phyloP scores from a whole-genome alignment of 1,140 invertebrate genomes.

The Drosophila sp. region DNA sequence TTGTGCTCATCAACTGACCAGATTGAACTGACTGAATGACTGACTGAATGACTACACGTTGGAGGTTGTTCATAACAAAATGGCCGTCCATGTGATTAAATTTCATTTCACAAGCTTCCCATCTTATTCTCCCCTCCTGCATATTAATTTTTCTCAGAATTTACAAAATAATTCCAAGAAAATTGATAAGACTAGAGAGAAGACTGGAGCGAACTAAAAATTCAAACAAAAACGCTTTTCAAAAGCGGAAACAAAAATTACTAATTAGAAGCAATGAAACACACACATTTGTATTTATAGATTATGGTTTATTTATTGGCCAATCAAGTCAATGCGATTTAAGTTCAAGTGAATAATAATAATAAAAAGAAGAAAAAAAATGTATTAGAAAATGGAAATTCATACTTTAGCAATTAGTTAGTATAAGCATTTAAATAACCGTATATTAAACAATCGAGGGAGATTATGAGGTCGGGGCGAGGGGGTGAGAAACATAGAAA shows the following conservation, averaged over 20 bases:
- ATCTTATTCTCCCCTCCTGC: no score
- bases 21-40: background rate
- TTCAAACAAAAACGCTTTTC: background rate
- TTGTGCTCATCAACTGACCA: conserved; percentile 39
- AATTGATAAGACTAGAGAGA: no score
- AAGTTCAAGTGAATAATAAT: background rate
- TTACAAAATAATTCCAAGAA: no score
- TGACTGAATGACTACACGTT: no score
- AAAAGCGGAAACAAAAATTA: background rate
- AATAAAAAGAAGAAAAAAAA: background rate
- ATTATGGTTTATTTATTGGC: conserved; percentile 1
- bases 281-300: background rate
- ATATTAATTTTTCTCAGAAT: no score
- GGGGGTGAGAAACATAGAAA: no score
- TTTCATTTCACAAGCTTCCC: no score
- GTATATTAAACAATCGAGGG: background rate
- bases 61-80: background rate
- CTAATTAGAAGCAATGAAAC: background rate
- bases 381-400: background rate
- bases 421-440: conserved; percentile 2
- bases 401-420: conserved; percentile 9
- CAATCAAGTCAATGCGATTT: conserved; percentile 5
- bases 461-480: no score
- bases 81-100: no score
- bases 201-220: no score